Conservation (phyloP, 64 coral and sea anemone species). For the Dendrophyllia cribrosa region DNA sequence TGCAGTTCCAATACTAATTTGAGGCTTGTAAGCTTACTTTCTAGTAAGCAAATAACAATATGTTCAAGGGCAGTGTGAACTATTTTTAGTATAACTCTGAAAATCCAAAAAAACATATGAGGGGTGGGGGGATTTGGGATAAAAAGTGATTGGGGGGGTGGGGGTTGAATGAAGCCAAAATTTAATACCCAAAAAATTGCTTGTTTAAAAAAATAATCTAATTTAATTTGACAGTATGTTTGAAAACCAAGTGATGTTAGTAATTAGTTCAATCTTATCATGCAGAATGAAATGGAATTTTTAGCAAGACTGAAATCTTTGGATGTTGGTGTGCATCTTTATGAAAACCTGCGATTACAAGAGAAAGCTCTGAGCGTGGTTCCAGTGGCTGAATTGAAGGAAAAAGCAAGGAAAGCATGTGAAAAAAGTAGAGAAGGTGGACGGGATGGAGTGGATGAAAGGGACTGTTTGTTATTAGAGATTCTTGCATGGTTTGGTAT, state of each 20-base stretch:
- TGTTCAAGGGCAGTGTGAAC: too few species aligned
- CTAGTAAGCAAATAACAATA: too few species aligned
- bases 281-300: constrained; percentile 62
- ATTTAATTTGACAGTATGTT: not conserved
- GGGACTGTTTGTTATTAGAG: constrained; percentile 73
- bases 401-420: constrained; percentile 52
- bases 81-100: too few species aligned
- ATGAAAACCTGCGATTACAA: constrained; percentile 73
- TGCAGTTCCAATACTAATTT: too few species aligned
- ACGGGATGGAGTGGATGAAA: constrained; percentile 51
- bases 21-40: too few species aligned
- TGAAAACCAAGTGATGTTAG: not conserved
- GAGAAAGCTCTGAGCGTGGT: constrained; percentile 58
- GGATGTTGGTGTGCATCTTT: constrained; percentile 54
- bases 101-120: too few species aligned
- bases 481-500: constrained; percentile 80
- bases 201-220: not conserved
- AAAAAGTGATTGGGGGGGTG: too few species aligned
- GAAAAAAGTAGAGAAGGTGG: constrained; percentile 67
- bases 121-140: too few species aligned
- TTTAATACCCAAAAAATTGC: too few species aligned
- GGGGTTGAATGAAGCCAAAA: too few species aligned
- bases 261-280: not conserved
- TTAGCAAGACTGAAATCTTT: constrained; percentile 41
- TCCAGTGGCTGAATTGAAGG: constrained; percentile 62